A percentile compares a stretch with the other conserved stretches of the same genome.
Conservation (phyloP, 2,888 invertebrate genomes). For the Hirudinaria manillensis region DNA sequence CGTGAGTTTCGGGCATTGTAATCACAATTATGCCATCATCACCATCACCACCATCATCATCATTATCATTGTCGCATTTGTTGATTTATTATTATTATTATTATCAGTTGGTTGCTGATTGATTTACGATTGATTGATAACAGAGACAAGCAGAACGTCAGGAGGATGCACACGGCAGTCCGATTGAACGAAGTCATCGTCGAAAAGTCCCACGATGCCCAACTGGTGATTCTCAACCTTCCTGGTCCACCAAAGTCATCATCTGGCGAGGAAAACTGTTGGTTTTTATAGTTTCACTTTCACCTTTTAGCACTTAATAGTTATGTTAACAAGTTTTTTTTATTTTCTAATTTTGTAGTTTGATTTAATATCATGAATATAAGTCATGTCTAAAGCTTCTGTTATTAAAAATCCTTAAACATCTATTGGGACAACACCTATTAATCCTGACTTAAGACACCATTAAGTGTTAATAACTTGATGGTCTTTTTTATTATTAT, state of each 20-base stretch:
- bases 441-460: no score
- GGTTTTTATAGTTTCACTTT: constrained; percentile 6
- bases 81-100: not conserved
- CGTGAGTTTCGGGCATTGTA: constrained; percentile 29
- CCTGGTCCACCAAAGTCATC: constrained; percentile 73
- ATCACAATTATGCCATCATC: not conserved
- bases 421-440: no score
- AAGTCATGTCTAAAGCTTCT: not conserved
- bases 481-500: no score
- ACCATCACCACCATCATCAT: not conserved
- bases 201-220: constrained; percentile 90
- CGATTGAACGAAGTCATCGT: constrained; percentile 90
- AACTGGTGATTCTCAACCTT: constrained; percentile 94
- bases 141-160: constrained; percentile 58
- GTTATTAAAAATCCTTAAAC: no score
- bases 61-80: not conserved
- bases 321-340: not conserved
- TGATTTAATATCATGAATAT: not conserved
- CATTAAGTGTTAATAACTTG: no score
- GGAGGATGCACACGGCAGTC: constrained; percentile 98
- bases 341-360: not conserved
- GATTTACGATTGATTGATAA: not conserved
- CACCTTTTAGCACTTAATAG: not conserved
- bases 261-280: constrained; percentile 75
- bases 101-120: not conserved